phyloP scores from a whole-genome alignment of 2,113 vertebrate genomes.

The Phalacrocorax brasilianus region DNA sequence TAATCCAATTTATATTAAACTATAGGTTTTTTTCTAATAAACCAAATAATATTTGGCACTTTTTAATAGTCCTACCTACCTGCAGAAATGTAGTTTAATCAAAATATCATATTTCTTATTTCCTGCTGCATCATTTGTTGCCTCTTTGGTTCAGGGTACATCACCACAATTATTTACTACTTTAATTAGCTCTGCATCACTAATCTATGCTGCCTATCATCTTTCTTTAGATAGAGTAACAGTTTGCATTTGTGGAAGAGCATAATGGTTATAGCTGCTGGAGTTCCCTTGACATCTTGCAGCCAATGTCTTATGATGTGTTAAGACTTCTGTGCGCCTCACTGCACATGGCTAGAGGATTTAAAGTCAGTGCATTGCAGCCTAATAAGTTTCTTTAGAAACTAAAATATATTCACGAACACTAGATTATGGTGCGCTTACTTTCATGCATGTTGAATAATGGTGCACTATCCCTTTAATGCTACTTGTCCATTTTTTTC shows the following conservation, averaged over 20 bases:
- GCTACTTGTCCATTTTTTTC: neutral
- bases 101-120: slow-evolving; percentile 39
- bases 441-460: neutral
- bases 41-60: slow-evolving; percentile 8
- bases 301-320: neutral
- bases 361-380: neutral
- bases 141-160: neutral
- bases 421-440: neutral
- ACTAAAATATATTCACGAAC: neutral
- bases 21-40: slow-evolving; percentile 61
- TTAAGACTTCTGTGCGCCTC: neutral
- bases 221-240: neutral
- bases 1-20: slow-evolving; percentile 54
- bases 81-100: slow-evolving; percentile 50
- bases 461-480: neutral
- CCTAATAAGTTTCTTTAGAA: neutral
- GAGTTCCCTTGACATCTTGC: neutral
- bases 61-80: slow-evolving; percentile 57
- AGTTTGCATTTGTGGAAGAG: neutral
- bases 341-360: neutral
- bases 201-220: slow-evolving; percentile 32
- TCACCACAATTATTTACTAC: slow-evolving; percentile 46
- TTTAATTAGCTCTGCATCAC: slow-evolving; percentile 68
- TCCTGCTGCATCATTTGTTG: slow-evolving; percentile 18
- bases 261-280: neutral